phyloP scores from a whole-genome alignment of 1,140 invertebrate species.

The Zaprionus tsacasi region DNA sequence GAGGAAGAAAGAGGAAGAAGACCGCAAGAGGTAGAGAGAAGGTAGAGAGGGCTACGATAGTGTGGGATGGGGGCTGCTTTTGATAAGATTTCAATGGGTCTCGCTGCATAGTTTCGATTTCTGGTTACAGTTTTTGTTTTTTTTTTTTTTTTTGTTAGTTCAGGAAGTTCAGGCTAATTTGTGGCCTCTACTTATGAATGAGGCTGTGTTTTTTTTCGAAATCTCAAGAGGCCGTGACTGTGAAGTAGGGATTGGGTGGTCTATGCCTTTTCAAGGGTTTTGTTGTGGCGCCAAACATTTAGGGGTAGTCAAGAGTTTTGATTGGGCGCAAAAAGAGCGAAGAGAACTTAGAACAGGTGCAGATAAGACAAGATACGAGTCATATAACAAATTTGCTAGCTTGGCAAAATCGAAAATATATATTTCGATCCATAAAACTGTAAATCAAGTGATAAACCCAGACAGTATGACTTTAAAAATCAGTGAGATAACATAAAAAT shows the following conservation, averaged over 20 bases:
- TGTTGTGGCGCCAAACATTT: slow-evolving; percentile 37
- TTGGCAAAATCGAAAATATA: background rate
- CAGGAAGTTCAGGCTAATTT: slow-evolving; percentile 59
- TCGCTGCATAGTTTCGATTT: slow-evolving; percentile 32
- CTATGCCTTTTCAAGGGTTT: slow-evolving; percentile 20
- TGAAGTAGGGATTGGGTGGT: slow-evolving; percentile 45
- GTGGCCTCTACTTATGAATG: slow-evolving; percentile 48
- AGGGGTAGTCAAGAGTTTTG: slow-evolving; percentile 5
- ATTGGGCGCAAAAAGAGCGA: background rate
- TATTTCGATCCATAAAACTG: background rate
- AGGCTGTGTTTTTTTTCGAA: slow-evolving; percentile 43
- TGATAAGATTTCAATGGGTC: slow-evolving; percentile 69
- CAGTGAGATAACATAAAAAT: background rate
- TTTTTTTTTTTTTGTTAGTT: background rate
- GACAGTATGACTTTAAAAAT: background rate
- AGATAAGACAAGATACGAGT: background rate
- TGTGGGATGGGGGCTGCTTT: slow-evolving; percentile 35
- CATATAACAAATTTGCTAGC: background rate
- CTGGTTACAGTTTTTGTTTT: slow-evolving; percentile 2
- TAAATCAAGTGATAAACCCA: background rate
- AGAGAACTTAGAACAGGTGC: background rate
- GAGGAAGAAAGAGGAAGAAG: background rate
- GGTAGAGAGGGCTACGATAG: slow-evolving; percentile 33
- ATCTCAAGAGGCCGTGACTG: slow-evolving; percentile 53
- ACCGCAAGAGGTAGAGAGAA: background rate